Evolutionary conservation across 1,140 invertebrate species (phyloP).

Genomic region (Aphelinus atriplicis): DNA sequence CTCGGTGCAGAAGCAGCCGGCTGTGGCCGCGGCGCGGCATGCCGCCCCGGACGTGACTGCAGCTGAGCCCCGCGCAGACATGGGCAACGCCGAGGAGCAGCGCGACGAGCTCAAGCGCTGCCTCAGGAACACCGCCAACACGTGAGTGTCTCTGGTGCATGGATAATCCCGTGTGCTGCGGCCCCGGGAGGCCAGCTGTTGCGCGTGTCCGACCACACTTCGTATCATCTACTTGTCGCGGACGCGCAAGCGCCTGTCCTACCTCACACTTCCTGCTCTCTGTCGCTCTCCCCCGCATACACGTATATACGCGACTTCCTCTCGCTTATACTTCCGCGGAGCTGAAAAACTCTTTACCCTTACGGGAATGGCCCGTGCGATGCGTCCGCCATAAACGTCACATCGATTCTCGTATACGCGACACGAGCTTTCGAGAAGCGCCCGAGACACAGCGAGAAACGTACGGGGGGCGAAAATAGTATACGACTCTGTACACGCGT

Average conservation of each 20-base stretch:
- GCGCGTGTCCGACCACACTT: neutral
- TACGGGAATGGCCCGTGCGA: too few species aligned
- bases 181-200: neutral
- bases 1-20: neutral
- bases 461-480: too few species aligned
- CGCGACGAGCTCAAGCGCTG: slow-evolving; percentile 24
- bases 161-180: neutral
- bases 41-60: neutral
- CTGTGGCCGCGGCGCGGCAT: neutral
- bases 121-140: slow-evolving; percentile 1
- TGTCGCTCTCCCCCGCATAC: too few species aligned
- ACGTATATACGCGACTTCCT: too few species aligned
- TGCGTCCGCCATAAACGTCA: too few species aligned
- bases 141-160: slow-evolving; percentile 13
- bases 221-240: neutral
- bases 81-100: slow-evolving; percentile 25
- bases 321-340: too few species aligned
- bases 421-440: too few species aligned
- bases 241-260: neutral
- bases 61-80: neutral
- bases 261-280: neutral
- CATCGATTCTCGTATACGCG: too few species aligned
- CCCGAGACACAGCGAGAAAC: too few species aligned
- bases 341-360: too few species aligned
- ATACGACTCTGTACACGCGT: too few species aligned